These are phyloP conservation scores for Phasianus colchicus DNA, from an alignment of 2,113 vertebrate genomes.

Conservation along the genomic window DNA sequence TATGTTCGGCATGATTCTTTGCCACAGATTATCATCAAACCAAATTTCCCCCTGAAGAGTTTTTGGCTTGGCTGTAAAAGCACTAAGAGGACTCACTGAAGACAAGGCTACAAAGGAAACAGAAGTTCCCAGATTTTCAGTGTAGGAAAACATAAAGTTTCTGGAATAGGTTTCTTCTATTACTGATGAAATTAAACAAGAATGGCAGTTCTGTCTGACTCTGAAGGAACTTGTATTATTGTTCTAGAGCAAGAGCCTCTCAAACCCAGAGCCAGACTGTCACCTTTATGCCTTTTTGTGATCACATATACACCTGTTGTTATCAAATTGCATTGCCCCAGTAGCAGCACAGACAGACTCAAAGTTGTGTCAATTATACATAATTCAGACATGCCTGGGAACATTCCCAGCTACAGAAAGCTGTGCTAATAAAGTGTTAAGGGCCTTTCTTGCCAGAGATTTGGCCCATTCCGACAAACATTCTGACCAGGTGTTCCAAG, in stretches of 20 bases:
- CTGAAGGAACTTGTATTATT: background rate
- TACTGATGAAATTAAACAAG: background rate
- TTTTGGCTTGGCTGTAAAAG: background rate
- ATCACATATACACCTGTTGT: background rate
- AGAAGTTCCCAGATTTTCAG: background rate
- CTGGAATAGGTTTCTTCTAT: background rate
- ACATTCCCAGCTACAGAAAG: background rate
- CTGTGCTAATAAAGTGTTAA: background rate
- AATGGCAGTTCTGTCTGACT: background rate
- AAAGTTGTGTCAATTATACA: background rate
- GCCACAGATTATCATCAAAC: background rate
- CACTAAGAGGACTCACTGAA: background rate
- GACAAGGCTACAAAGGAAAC: background rate
- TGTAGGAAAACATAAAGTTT: background rate
- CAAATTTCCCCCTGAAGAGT: background rate
- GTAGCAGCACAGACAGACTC: background rate
- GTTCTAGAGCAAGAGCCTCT: background rate
- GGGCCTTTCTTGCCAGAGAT: background rate
- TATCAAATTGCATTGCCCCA: background rate
- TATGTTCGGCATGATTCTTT: background rate
- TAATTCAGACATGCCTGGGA: background rate
- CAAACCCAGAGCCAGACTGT: background rate
- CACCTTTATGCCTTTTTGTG: background rate
- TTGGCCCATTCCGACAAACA: fast-evolving
- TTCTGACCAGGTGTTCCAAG: background rate